A percentile compares a stretch with the other conserved stretches of the same genome.
phyloP scores from a whole-genome alignment of 2,888 invertebrate species.

The Epirrhoe tristata region DNA sequence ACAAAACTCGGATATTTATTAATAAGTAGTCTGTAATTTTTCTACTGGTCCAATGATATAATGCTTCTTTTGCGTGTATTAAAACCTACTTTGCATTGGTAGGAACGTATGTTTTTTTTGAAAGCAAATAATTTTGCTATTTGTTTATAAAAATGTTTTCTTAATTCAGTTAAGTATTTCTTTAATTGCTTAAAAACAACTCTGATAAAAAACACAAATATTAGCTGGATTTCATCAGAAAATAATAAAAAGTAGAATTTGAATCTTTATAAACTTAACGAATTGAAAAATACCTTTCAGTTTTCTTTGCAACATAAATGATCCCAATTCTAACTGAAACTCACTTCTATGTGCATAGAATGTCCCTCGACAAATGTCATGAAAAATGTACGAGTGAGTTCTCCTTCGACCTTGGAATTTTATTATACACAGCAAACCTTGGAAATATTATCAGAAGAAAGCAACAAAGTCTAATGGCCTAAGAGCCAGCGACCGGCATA shows the following conservation, averaged over 20 bases:
- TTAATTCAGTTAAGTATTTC: too few species aligned
- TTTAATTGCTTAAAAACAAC: too few species aligned
- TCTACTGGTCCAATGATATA: conserved; percentile 12
- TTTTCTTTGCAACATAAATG: not conserved
- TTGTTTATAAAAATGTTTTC: too few species aligned
- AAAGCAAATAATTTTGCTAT: too few species aligned
- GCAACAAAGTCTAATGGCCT: not conserved
- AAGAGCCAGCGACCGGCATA: too few species aligned
- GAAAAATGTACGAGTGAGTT: conserved; percentile 19
- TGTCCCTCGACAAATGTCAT: conserved; percentile 14
- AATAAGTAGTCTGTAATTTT: not conserved
- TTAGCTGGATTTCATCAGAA: too few species aligned
- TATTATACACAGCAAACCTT: conserved; percentile 3
- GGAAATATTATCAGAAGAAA: conserved; percentile 1
- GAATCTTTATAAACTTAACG: not conserved
- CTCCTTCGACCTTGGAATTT: conserved; percentile 7
- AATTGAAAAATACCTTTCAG: not conserved
- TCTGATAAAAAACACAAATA: too few species aligned
- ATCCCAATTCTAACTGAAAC: conserved; percentile 10
- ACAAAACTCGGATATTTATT: too few species aligned
- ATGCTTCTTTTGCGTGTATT: conserved; percentile 16
- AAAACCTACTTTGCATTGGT: conserved; percentile 10
- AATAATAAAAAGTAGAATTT: too few species aligned
- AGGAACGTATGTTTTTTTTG: conserved; percentile 21
- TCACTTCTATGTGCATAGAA: conserved; percentile 4